Evolutionary conservation across 35 echinoderm and acorn worm genomes (phyloP), one percentile per base, ranked within the genome.

Genomic region (Amphiura filiformis): DNA sequence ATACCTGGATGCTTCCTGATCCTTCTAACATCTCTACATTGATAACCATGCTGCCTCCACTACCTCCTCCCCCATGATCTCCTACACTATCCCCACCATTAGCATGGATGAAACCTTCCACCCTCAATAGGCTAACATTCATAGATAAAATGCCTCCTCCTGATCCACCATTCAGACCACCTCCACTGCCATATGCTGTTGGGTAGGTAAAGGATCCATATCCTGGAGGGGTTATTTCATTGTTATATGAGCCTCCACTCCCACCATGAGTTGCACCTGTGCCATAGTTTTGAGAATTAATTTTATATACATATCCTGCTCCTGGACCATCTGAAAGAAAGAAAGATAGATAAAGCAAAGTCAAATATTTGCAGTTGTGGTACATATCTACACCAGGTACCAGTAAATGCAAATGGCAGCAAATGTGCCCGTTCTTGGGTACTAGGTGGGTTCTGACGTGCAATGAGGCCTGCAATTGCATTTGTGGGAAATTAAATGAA

Each of bases 141-240:
- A 88, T 87, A 11, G 57, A 87, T 38, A 97, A 41, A 23, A 93
- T 90, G 26, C 94, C 94, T 65, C 88, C 93, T 13, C 94, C 94
- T 31, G n/a, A 38, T 61, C 83, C 79, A 31, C 83, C 88, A 52
- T 36, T 39, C 17, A 37, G 30, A 4, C 36, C 35, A 23, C 90
- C 90, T 32, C 91, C 88, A 75, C 90, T 93, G 18, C 94, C 91
- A 93, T 87, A 97, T 52, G 84, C 88, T 5, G 39, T 23, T 38
- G 94, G 94, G 17, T 78, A 28, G 42, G 87, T 88, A 76, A 97
- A 97, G 31, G 94, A 97, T 30, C 94, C 94, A 30, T 97, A 97
- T 32, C 78, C 88, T 41, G 57, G 84, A 49, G 94, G 94, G 49
- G 84, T 64, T 0, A 39, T 34, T 57, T 90, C 31, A 32, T 87